These are phyloP conservation scores for Vireo altiloquus DNA, from an alignment of 2,113 vertebrate genomes.

Conservation along the genomic window DNA sequence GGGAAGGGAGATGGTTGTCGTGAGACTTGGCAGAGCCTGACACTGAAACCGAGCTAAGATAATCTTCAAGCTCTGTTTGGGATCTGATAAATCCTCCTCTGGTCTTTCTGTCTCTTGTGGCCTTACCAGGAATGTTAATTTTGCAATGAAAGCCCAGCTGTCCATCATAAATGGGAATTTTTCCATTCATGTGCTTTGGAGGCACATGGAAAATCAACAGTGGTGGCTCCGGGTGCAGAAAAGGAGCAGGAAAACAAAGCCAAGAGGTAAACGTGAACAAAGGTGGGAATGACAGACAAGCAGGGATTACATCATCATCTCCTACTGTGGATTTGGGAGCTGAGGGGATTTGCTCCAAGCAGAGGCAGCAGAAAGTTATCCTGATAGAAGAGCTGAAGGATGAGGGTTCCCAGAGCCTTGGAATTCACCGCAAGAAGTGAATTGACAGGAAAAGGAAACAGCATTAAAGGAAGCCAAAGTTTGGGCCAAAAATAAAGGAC, in stretches of 20 bases:
- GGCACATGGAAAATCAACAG: not conserved
- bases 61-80: accelerated
- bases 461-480: not conserved
- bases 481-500: not conserved
- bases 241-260: not conserved
- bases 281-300: not conserved
- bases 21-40: not conserved
- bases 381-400: not conserved
- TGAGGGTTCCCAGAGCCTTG: not conserved
- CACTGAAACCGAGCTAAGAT: not conserved
- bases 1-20: not conserved
- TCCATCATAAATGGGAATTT: not conserved
- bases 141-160: not conserved
- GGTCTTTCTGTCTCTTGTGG: not conserved
- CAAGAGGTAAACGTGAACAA: not conserved
- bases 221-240: not conserved
- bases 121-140: not conserved
- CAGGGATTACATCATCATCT: not conserved
- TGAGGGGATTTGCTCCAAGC: not conserved
- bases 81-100: not conserved
- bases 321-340: not conserved
- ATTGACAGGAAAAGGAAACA: not conserved
- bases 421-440: not conserved
- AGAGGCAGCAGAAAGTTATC: not conserved
- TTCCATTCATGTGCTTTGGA: not conserved